Base-by-base conservation (phyloP, 2,888 invertebrate species). In the Mantis religiosa region DNA sequence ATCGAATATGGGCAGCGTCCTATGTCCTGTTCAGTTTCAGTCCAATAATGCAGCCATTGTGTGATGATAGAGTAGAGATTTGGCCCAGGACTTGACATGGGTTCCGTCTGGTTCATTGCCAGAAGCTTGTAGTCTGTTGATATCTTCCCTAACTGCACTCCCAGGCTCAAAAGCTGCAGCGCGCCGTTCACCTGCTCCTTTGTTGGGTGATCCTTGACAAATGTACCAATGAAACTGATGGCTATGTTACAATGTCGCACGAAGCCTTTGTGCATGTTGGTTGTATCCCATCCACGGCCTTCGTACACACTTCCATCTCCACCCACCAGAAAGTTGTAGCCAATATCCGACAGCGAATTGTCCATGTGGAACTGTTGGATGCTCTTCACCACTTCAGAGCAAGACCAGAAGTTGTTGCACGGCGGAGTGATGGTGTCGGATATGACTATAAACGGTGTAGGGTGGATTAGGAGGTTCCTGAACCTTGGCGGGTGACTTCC, bases 301-400 rank as follows among this genome's bases (percentile, higher is more conserved):
- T 94, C 95, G 92, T 97, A 97, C 0, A 95, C 96, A 14, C 95
- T 94, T 0, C 97, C 97, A 92, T 97, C 97, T 8, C 97, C 97
- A 0, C 97, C 97, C 3, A 97, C 95, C 3, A 97, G 93, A 91
- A 97, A 98, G 92, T 97, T 97, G 92, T 97, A 97, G 0, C 94
- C 95, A 41, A 97, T 97, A 92, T 97, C 97, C 89, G 93, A 94
- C 94, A 96, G 96, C 0, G 93, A 92, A 89, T 92, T 93, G 91
- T 96, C 96, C 81, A 97, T 95, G 92, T 97, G 97, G 91, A 94
- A 96, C 30, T 93, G 94, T 92, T 97, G 97, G 86, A 96, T 95
- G 47, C 94, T 92, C 25, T 96, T 94, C 2, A 90, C 87, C n/a
- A 81, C 1, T 20, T 41, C 41, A 15, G 89, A 34, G 84, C 91